phyloP scores from a whole-genome alignment of 2,113 vertebrate genomes.

The Caloenas nicobarica region DNA sequence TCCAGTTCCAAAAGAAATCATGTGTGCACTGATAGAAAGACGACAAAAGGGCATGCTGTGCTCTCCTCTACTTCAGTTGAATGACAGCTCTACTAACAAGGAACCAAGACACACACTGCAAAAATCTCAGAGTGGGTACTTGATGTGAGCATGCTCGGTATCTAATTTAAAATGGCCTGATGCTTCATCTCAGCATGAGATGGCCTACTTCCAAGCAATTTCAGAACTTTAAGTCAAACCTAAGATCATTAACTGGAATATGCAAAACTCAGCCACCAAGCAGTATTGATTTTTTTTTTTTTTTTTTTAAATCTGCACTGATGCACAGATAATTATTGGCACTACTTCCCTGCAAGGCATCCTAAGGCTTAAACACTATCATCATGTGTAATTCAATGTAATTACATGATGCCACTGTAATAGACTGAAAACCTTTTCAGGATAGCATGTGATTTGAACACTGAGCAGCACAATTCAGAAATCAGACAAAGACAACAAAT shows the following conservation, averaged over 20 bases:
- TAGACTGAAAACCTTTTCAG: conserved; percentile 7
- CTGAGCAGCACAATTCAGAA: not conserved
- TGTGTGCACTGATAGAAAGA: not conserved
- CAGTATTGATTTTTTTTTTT: not conserved
- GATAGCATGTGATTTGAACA: not conserved
- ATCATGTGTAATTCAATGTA: conserved; percentile 16
- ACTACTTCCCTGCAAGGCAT: conserved; percentile 32
- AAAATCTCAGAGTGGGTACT: conserved; percentile 38
- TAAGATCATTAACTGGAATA: conserved; percentile 54
- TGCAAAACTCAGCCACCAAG: not conserved
- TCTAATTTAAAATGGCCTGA: conserved; percentile 66
- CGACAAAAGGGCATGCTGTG: conserved; percentile 45
- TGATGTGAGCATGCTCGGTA: conserved; percentile 75
- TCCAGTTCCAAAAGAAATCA: conserved; percentile 47
- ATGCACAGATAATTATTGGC: conserved; percentile 25
- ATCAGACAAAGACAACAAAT: not conserved
- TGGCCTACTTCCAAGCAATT: conserved; percentile 76
- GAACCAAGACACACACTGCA: conserved; percentile 36
- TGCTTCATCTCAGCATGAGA: conserved; percentile 63
- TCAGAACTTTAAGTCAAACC: conserved; percentile 39
- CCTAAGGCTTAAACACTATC: conserved; percentile 17
- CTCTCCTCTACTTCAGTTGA: conserved; percentile 27
- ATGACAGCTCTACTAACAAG: conserved; percentile 45
- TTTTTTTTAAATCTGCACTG: not conserved
- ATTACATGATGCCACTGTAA: not conserved